These are phyloP conservation scores for Matsumyia berberina DNA, from an alignment of 2,888 invertebrate genomes.

Conservation along the genomic window DNA sequence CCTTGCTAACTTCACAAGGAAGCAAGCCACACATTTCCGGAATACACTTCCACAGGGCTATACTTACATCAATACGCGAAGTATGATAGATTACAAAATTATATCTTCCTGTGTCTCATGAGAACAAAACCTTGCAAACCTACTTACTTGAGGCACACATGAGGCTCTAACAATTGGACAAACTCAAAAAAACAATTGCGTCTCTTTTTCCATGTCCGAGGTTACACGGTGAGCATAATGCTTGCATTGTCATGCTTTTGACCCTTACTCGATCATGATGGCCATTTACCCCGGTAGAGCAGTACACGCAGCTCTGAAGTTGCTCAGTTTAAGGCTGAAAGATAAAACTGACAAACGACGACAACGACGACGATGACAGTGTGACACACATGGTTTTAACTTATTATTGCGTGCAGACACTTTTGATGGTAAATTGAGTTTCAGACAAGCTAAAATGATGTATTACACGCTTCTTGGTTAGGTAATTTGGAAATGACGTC, in stretches of 20 bases:
- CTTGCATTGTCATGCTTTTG: slow-evolving; percentile 65
- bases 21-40: slow-evolving; percentile 5
- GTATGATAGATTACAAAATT: slow-evolving; percentile 5
- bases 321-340: slow-evolving; percentile 21
- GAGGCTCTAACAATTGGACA: slow-evolving; percentile 4
- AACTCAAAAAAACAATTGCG: slow-evolving; percentile 48
- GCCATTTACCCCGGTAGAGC: slow-evolving; percentile 51
- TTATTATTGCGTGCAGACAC: slow-evolving; percentile 65
- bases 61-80: not conserved
- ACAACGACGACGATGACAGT: not conserved
- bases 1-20: slow-evolving; percentile 6
- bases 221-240: slow-evolving; percentile 52
- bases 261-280: slow-evolving; percentile 65
- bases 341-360: not conserved
- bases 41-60: not conserved
- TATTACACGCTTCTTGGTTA: slow-evolving; percentile 65
- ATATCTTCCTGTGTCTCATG: slow-evolving; percentile 55
- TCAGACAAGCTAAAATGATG: slow-evolving; percentile 51
- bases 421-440: slow-evolving; percentile 39
- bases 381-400: slow-evolving; percentile 21
- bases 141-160: not conserved
- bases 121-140: slow-evolving; percentile 30
- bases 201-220: slow-evolving; percentile 54
- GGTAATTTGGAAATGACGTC: slow-evolving; percentile 64
- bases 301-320: not conserved